phyloP scores from a whole-genome alignment of 2,797 vertebrate genomes.

The Labeo calbasu region DNA sequence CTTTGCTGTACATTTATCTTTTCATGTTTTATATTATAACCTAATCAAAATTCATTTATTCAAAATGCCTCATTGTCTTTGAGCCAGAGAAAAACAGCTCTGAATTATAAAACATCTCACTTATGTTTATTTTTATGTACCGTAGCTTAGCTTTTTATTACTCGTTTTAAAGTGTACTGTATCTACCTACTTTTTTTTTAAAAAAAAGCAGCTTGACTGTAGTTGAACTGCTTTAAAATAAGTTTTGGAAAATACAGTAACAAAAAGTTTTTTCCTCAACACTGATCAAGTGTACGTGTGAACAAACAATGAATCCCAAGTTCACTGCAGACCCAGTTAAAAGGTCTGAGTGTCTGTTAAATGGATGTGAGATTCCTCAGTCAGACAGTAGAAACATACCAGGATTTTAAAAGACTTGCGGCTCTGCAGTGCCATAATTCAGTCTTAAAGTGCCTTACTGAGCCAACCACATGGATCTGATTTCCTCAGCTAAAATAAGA shows the following conservation, averaged over 20 bases:
- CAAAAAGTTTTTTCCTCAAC: constrained; percentile 7
- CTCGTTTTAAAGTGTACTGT: background rate
- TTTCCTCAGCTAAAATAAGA: constrained; percentile 39
- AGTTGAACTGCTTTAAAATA: background rate
- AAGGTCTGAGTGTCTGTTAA: constrained; percentile 13
- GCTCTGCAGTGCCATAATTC: constrained; percentile 21
- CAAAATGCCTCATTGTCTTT: background rate
- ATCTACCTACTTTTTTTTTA: too few relatives aligned
- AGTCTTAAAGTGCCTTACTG: constrained; percentile 13
- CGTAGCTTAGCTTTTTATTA: background rate
- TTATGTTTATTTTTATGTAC: background rate
- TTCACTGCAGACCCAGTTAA: constrained; percentile 9
- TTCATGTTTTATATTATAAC: background rate
- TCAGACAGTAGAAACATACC: constrained; percentile 5
- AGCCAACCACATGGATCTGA: constrained; percentile 36
- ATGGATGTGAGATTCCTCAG: constrained; percentile 35
- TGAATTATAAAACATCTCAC: background rate
- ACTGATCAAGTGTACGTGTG: background rate
- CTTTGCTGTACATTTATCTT: background rate
- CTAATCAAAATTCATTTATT: background rate
- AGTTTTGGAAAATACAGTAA: background rate
- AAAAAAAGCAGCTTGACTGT: background rate
- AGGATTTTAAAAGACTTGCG: constrained; percentile 21
- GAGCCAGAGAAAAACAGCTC: background rate
- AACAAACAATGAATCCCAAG: constrained; percentile 5